Conservation (phyloP, 2,797 vertebrate species). For the Crenichthys baileyi region DNA sequence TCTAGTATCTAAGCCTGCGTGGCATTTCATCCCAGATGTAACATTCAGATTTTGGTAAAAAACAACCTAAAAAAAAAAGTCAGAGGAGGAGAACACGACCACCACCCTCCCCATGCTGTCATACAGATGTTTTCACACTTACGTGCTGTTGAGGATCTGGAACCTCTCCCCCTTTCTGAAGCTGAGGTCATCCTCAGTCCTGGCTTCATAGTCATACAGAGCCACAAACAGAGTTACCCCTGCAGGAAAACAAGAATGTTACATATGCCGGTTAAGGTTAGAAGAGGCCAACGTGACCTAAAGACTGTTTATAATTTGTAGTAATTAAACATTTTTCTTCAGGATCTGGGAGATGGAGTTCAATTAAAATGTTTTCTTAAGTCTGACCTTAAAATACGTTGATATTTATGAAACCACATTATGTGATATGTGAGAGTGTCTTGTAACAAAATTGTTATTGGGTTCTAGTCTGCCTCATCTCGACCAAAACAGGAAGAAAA, state of each 20-base stretch:
- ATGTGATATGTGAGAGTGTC: too few relatives aligned
- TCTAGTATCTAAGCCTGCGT: not conserved
- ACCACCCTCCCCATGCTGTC: constrained; percentile 61
- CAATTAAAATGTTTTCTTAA: too few relatives aligned
- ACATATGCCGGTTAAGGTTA: not conserved
- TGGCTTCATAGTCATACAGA: constrained; percentile 97
- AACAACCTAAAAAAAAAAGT: constrained; percentile 5
- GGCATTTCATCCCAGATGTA: constrained; percentile 23
- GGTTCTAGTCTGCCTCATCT: too few relatives aligned
- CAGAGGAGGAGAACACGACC: constrained; percentile 26
- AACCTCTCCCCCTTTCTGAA: constrained; percentile 99
- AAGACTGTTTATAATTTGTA: not conserved
- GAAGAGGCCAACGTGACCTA: not conserved
- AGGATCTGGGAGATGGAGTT: not conserved
- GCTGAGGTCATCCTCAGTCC: constrained; percentile 99
- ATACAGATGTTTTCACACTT: constrained; percentile 80
- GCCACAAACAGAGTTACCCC: constrained; percentile 99
- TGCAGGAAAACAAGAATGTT: constrained; percentile 57
- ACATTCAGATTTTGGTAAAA: constrained; percentile 12
- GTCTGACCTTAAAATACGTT: too few relatives aligned
- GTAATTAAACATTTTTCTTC: not conserved
- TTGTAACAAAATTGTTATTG: too few relatives aligned
- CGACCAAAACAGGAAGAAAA: not conserved
- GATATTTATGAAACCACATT: too few relatives aligned
- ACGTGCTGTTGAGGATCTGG: constrained; percentile 99